Conservation (phyloP, 1,140 invertebrate species). For the Drosophila rhopaloa region DNA sequence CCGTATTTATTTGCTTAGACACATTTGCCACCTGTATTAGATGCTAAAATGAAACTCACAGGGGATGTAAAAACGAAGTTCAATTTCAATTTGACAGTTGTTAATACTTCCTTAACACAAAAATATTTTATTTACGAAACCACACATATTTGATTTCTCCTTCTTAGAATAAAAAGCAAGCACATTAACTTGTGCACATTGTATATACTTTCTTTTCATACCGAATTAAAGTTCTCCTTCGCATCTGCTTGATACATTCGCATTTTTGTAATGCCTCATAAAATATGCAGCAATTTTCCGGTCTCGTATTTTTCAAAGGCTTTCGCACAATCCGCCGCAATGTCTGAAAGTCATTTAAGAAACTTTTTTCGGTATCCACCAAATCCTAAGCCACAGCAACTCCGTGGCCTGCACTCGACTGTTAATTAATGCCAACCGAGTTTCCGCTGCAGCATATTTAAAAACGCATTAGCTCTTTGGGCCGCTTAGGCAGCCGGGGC, state of each 20-base stretch:
- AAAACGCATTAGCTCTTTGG: slow-evolving; percentile 73
- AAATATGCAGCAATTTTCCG: slow-evolving; percentile 6
- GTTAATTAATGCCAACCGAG: slow-evolving; percentile 75
- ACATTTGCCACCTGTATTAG: neutral
- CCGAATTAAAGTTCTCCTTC: no score
- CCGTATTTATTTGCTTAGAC: neutral
- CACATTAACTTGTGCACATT: no score
- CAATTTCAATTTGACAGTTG: no score
- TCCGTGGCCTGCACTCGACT: slow-evolving; percentile 36
- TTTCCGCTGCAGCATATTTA: slow-evolving; percentile 77
- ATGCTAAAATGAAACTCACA: no score
- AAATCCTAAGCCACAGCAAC: slow-evolving; percentile 37
- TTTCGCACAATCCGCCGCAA: slow-evolving; percentile 7
- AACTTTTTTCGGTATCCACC: slow-evolving; percentile 11
- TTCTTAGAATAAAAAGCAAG: no score
- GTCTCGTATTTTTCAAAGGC: neutral
- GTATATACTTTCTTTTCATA: no score
- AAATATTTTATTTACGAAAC: no score
- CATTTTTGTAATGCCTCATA: neutral
- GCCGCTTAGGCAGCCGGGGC: slow-evolving; percentile 29
- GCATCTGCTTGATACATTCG: no score
- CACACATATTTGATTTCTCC: no score
- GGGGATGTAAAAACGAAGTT: no score
- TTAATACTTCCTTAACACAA: no score
- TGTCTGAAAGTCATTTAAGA: slow-evolving; percentile 23